Evolutionary conservation across 1,140 invertebrate genomes (phyloP), one percentile per base, ranked within the genome.

Genomic region (Amyelois transitella): DNA sequence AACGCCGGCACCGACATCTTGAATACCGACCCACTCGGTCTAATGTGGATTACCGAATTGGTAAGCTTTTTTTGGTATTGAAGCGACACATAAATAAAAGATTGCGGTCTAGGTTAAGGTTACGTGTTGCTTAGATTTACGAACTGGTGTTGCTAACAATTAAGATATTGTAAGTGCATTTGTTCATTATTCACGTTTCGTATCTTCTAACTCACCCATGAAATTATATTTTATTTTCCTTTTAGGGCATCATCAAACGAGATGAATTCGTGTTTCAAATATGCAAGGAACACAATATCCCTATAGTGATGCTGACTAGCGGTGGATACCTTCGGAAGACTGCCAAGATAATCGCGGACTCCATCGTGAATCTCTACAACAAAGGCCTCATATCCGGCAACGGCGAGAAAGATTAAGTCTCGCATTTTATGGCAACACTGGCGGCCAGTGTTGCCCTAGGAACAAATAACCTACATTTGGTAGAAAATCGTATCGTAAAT

Each of bases 1-100:
- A 97, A 97, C 87, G 96, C 96, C 28, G 96, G 96, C 5, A 97
- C 96, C 7, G 96, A 97, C 86, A 91, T 96, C 22, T 81, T 97
- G 20, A 89, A 92, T 25, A 92, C 93, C 0, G 96, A 97, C 88
- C 91, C 92, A 1, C 84, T 97, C 0, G 96, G 96, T 3, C 81
- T 88, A 32, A 76, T 96, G 44, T 88, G 89, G 1, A 90, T 97
- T 18, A 91, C 92, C 49, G 86, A 93, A 62, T 75, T 90, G 66
- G 91, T 92, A 91, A 89, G 91, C 80, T 12, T 57, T n/a, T n/a
- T n/a, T n/a, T n/a, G n/a, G n/a, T n/a, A n/a, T 24, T 24, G 3
- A 24, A 24, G 22, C 22, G 22, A n/a, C n/a, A n/a, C n/a, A n/a
- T n/a, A n/a, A n/a, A n/a, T n/a, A n/a, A n/a, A n/a, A n/a, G n/a